These are phyloP conservation scores for Zhuqinia jingwanae DNA, from an alignment of 2,888 invertebrate species.

Conservation along the genomic window DNA sequence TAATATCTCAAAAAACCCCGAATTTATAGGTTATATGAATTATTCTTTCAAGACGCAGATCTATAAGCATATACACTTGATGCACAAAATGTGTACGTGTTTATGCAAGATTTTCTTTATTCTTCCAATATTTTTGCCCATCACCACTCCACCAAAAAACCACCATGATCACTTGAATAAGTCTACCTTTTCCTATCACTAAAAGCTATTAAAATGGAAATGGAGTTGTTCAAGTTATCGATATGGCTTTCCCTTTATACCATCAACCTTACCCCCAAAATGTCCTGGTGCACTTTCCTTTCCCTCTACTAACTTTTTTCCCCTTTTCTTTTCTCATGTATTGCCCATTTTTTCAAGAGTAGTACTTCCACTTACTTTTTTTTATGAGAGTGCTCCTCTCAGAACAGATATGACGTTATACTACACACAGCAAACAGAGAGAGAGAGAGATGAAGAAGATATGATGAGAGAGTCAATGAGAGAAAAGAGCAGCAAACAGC, in stretches of 20 bases:
- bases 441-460: too few relatives aligned
- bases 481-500: background rate
- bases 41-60: too few relatives aligned
- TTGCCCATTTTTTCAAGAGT: conserved; percentile 4
- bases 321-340: background rate
- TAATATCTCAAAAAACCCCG: too few relatives aligned
- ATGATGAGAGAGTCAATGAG: conserved; percentile 41
- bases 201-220: conserved; percentile 71
- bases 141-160: conserved; percentile 2
- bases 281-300: conserved; percentile 15
- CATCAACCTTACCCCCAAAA: conserved; percentile 4
- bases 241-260: conserved; percentile 47
- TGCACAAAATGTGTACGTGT: background rate
- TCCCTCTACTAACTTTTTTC: background rate
- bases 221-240: conserved; percentile 63
- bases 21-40: too few relatives aligned
- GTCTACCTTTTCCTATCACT: conserved; percentile 62
- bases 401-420: background rate
- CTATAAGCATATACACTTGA: background rate
- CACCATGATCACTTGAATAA: conserved; percentile 49
- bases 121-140: conserved; percentile 1
- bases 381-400: conserved; percentile 4
- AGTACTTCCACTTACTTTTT: background rate
- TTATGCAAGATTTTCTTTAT: too few relatives aligned
- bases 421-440: too few relatives aligned